Conservation (phyloP, 2,888 invertebrate species). For the Mesorhabditis belari region DNA sequence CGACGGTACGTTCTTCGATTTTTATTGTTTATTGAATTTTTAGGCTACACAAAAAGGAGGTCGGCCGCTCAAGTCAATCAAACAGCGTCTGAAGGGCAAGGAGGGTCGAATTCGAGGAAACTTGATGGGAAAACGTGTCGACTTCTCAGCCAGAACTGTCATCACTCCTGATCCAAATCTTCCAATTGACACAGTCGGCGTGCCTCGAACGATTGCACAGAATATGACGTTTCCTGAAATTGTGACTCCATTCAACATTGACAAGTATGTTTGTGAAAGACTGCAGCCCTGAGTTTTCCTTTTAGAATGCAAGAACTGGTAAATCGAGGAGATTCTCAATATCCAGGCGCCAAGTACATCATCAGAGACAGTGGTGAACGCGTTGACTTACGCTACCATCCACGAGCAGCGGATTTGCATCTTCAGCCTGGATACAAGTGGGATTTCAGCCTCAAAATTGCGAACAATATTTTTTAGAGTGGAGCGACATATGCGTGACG, state of each 20-base stretch:
- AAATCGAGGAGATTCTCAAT: constrained; percentile 89
- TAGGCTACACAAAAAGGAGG: constrained; percentile 96
- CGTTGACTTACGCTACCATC: constrained; percentile 94
- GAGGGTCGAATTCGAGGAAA: constrained; percentile 98
- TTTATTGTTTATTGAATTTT: background rate
- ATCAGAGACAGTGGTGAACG: constrained; percentile 96
- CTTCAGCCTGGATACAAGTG: constrained; percentile 63
- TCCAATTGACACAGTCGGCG: constrained; percentile 83
- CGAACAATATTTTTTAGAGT: constrained; percentile 59
- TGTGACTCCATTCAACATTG: constrained; percentile 97
- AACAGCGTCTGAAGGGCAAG: constrained; percentile 88
- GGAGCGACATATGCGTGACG: constrained; percentile 92
- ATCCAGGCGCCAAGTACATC: constrained; percentile 98
- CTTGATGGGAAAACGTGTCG: constrained; percentile 93
- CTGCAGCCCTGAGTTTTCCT: background rate
- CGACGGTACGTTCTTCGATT: constrained; percentile 54
- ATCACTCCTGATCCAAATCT: constrained; percentile 61
- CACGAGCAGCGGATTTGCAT: constrained; percentile 91
- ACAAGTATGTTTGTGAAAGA: constrained; percentile 63
- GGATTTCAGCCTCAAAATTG: background rate
- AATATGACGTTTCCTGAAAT: constrained; percentile 98
- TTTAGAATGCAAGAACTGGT: constrained; percentile 79
- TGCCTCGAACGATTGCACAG: constrained; percentile 94
- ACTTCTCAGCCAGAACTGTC: constrained; percentile 97
- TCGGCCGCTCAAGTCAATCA: constrained; percentile 92